Evolutionary conservation across 2,888 invertebrate genomes (phyloP), one percentile per base, ranked within the genome.

Genomic region (Biston betularia): DNA sequence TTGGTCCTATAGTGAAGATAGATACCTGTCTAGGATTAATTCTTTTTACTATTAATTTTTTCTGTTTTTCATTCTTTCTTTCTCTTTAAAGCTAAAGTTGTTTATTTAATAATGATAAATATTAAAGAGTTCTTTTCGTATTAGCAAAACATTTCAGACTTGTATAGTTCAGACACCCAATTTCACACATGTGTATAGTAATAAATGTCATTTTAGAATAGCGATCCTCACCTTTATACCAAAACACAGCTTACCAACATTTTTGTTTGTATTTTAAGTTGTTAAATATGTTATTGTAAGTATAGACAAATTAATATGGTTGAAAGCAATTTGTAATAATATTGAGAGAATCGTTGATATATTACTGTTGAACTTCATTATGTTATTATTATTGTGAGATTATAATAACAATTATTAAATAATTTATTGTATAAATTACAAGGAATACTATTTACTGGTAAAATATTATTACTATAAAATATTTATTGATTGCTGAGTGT

Each of bases 211-310:
- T 70, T 69, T 73, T 92, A 91, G 90, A 76, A 79, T 92, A 92
- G 91, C 89, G 83, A 86, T 89, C 92, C 92, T 93, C 93, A 93
- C 90, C 89, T 90, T 88, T 88, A 93, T 93, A 93, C 93, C 93
- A 93, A 93, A 93, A 90, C 89, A 93, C 93, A 90, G 91, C 92
- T 93, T 93, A 93, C 93, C 93, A 93, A 71, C 73, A 71, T 90
- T 92, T 90, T 89, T 87, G 40, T 90, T 87, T 88, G 82, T 63
- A 85, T 87, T 87, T 84, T 93, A 92, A 92, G 91, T 93, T 92
- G 92, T 84, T 84, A 81, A 75, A 84, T 84, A 79, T 88, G 84
- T 89, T 84, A 80, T 54, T 85, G 74, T 92, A 92, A 89, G 87
- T 6, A 82, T 92, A 92, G 87, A 82, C 81, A 85, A 87, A 88